These are phyloP conservation scores for Coendou prehensilis DNA, from an alignment of 2,797 vertebrate species.

Conservation along the genomic window DNA sequence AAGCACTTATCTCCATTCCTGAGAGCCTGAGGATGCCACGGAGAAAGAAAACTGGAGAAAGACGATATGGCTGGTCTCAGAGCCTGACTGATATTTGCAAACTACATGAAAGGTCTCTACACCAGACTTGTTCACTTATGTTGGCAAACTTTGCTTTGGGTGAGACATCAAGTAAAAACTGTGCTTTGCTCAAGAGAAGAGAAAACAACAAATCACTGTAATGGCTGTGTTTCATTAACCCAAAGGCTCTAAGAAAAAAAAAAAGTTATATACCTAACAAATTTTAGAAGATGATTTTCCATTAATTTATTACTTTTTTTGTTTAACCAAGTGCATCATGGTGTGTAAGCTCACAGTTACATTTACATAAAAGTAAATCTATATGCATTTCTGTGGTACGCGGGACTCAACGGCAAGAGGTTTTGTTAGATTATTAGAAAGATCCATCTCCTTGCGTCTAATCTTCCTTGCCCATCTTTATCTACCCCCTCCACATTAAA, in stretches of 20 bases:
- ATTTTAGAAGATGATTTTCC: background rate
- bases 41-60: background rate
- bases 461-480: background rate
- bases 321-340: background rate
- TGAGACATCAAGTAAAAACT: background rate
- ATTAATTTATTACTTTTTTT: background rate
- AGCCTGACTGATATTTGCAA: background rate
- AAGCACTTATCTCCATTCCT: background rate
- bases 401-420: background rate
- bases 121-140: background rate
- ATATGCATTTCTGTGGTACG: background rate
- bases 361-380: slow-evolving; percentile 32
- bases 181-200: background rate
- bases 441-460: background rate
- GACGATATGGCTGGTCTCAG: background rate
- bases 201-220: background rate
- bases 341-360: background rate
- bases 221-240: slow-evolving; percentile 16
- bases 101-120: slow-evolving; percentile 48
- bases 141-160: slow-evolving; percentile 27
- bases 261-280: background rate
- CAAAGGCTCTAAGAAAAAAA: background rate
- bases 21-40: background rate
- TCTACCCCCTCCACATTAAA: background rate
- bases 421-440: slow-evolving; percentile 19